These are phyloP conservation scores for Amblyraja radiata DNA, from an alignment of 2,797 vertebrate genomes.

Conservation along the genomic window DNA sequence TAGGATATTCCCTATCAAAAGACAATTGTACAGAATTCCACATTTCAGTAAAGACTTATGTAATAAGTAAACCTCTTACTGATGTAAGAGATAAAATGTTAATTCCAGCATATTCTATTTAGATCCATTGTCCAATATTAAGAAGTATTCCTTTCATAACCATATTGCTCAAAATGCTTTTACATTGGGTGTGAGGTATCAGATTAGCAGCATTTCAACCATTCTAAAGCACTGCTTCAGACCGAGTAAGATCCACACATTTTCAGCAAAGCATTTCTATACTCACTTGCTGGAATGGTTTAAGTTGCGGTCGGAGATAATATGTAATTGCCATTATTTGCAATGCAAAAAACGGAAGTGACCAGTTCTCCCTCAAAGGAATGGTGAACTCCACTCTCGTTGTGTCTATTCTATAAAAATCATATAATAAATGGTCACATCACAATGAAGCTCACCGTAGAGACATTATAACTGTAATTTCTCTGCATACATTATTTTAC, in stretches of 20 bases:
- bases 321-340: slow-evolving; percentile 82
- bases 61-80: neutral
- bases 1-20: neutral
- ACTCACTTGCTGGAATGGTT: slow-evolving; percentile 70
- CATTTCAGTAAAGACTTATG: neutral
- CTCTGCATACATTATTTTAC: neutral
- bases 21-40: neutral
- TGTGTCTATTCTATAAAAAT: slow-evolving; percentile 74
- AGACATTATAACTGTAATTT: neutral
- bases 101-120: neutral
- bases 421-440: slow-evolving; percentile 40
- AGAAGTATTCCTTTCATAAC: neutral
- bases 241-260: neutral
- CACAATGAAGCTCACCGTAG: slow-evolving; percentile 32
- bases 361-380: slow-evolving; percentile 95
- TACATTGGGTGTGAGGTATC: no score
- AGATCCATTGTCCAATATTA: neutral
- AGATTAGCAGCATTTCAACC: neutral
- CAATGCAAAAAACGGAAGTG: slow-evolving; percentile 85
- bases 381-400: slow-evolving; percentile 96
- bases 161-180: neutral
- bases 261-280: slow-evolving; percentile 26
- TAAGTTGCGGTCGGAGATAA: slow-evolving; percentile 73
- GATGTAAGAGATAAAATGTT: neutral
- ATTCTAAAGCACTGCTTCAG: neutral